Evolutionary conservation across 2,797 vertebrate species (phyloP).

Genomic region (Myotis daubentonii): DNA sequence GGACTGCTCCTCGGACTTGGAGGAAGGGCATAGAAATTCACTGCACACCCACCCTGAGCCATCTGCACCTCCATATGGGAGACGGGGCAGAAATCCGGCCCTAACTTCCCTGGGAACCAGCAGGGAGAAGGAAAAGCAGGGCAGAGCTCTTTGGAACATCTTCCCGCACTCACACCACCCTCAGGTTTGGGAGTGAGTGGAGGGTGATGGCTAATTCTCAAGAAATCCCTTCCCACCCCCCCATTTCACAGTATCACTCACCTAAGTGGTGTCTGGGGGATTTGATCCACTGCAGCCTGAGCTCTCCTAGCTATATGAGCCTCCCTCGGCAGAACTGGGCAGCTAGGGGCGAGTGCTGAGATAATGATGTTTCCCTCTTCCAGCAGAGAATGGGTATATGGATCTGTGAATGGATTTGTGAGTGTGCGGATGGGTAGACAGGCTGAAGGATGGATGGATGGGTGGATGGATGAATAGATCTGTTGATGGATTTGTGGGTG

Average conservation of each 20-base stretch:
- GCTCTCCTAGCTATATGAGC: too few species aligned
- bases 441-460: background rate
- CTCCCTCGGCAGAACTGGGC: background rate
- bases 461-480: background rate
- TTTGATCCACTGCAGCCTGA: background rate
- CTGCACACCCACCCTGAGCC: background rate
- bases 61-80: background rate
- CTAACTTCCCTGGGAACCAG: background rate
- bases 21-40: background rate
- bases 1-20: background rate
- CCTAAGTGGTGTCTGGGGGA: background rate
- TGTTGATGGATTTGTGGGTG: background rate
- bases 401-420: too few species aligned
- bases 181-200: background rate
- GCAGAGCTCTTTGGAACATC: background rate
- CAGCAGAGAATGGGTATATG: background rate
- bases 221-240: background rate
- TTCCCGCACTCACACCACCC: background rate
- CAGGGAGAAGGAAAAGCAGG: background rate
- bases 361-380: background rate
- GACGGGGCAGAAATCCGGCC: background rate
- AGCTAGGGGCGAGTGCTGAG: background rate
- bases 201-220: background rate
- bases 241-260: background rate
- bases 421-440: background rate